These are phyloP conservation scores for Cactoblastis cactorum DNA, from an alignment of 2,888 invertebrate genomes.

Conservation along the genomic window DNA sequence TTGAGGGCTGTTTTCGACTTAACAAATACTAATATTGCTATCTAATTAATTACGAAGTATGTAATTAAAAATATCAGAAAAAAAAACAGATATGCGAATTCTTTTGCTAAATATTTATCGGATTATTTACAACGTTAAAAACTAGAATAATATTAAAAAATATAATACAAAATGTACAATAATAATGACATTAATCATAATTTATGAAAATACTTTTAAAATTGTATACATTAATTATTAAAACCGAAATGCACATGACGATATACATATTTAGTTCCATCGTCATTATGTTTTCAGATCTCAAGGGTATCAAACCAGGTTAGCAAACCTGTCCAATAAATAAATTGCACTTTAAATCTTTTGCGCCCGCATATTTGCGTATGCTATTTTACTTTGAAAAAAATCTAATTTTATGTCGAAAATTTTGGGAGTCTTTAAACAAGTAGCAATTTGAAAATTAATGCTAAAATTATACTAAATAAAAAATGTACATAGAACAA, in stretches of 20 bases:
- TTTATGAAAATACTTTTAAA: not conserved
- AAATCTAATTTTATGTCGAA: not conserved
- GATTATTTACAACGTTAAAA: conserved; percentile 60
- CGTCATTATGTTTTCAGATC: conserved; percentile 44
- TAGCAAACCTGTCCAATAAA: conserved; percentile 35
- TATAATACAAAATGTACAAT: conserved; percentile 68
- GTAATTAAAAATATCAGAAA: conserved; percentile 47
- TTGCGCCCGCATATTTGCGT: conserved; percentile 28
- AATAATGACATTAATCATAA: conserved; percentile 21
- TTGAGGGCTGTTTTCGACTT: conserved; percentile 60
- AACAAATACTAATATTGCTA: conserved; percentile 60
- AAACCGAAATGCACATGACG: conserved; percentile 5
- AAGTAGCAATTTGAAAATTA: not conserved
- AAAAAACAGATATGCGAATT: conserved; percentile 64
- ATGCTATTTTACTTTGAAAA: conserved; percentile 1
- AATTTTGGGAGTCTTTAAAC: too few species aligned
- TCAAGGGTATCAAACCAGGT: conserved; percentile 26
- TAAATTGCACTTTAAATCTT: conserved; percentile 47
- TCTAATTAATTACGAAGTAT: conserved; percentile 46
- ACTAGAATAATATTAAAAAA: conserved; percentile 46
- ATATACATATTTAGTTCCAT: conserved; percentile 20
- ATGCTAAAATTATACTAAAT: too few species aligned
- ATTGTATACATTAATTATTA: not conserved
- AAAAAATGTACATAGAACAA: too few species aligned
- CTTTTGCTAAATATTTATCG: conserved; percentile 50